A percentile compares a stretch with the other conserved stretches of the same genome.
phyloP scores from a whole-genome alignment of 2,797 vertebrate genomes.

The Liparis tanakae region DNA sequence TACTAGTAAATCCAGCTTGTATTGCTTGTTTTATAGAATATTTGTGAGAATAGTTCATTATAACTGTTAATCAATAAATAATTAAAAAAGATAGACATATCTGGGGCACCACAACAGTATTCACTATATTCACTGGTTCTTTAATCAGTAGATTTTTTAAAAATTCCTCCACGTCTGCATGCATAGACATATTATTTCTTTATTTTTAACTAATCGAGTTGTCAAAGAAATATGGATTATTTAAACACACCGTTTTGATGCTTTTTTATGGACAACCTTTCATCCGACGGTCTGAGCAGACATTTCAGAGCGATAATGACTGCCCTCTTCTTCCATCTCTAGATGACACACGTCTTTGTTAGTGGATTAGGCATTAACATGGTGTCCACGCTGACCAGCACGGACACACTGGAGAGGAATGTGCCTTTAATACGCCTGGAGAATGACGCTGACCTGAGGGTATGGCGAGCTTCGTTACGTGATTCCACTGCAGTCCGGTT shows the following conservation, averaged over 20 bases:
- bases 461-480: slow-evolving; percentile 57
- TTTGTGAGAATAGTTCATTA: background rate
- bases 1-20: background rate
- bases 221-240: slow-evolving; percentile 6
- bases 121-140: background rate
- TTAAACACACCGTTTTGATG: background rate
- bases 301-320: slow-evolving; percentile 30
- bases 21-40: background rate
- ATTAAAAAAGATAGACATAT: background rate
- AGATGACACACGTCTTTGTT: slow-evolving; percentile 78
- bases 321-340: slow-evolving; percentile 34
- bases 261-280: slow-evolving; percentile 8
- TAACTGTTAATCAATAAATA: background rate
- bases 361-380: slow-evolving; percentile 73
- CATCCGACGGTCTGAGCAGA: background rate
- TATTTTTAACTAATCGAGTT: background rate
- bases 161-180: slow-evolving; percentile 2
- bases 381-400: slow-evolving; percentile 70
- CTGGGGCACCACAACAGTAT: background rate
- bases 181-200: background rate
- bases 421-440: slow-evolving; percentile 85
- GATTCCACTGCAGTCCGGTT: slow-evolving; percentile 8
- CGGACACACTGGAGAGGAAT: slow-evolving; percentile 77
- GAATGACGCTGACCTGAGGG: slow-evolving; percentile 85
- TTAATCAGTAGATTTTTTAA: slow-evolving; percentile 5